Percentiles rank a stretch among this genome's conserved stretches.
phyloP scores from a whole-genome alignment of 1,140 invertebrate genomes.

The Acromyrmex echinatior region DNA sequence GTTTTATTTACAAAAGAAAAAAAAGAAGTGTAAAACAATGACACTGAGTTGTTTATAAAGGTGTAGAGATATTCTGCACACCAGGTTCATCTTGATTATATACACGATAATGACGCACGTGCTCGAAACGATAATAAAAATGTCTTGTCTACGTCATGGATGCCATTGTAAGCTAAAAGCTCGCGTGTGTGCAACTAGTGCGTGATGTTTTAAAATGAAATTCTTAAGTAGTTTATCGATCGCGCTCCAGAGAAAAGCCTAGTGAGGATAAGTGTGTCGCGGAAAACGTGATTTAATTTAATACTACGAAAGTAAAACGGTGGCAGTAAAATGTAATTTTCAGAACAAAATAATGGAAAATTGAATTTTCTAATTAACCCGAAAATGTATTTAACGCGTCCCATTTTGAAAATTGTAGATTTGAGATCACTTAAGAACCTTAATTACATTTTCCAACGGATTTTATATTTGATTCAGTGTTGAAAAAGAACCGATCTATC shows the following conservation, averaged over 20 bases:
- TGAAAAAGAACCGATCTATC: not conserved
- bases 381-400: not conserved
- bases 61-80: not conserved
- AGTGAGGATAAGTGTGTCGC: constrained; percentile 47
- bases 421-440: not conserved
- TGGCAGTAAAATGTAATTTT: constrained; percentile 20
- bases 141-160: constrained; percentile 49
- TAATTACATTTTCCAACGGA: not conserved
- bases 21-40: not conserved
- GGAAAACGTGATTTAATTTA: constrained; percentile 51
- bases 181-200: constrained; percentile 63
- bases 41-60: not conserved
- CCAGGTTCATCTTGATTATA: not conserved
- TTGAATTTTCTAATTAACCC: not conserved
- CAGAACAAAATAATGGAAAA: constrained; percentile 20
- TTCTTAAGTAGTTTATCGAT: constrained; percentile 51
- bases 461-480: not conserved
- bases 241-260: constrained; percentile 20
- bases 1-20: not conserved
- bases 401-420: constrained; percentile 9
- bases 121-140: constrained; percentile 50
- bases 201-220: constrained; percentile 50
- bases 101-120: constrained; percentile 51
- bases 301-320: constrained; percentile 1
- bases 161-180: constrained; percentile 36